A percentile compares a stretch with the other conserved stretches of the same genome.
phyloP scores from a whole-genome alignment of 2,888 invertebrate species.

The Chymomyza amoena region DNA sequence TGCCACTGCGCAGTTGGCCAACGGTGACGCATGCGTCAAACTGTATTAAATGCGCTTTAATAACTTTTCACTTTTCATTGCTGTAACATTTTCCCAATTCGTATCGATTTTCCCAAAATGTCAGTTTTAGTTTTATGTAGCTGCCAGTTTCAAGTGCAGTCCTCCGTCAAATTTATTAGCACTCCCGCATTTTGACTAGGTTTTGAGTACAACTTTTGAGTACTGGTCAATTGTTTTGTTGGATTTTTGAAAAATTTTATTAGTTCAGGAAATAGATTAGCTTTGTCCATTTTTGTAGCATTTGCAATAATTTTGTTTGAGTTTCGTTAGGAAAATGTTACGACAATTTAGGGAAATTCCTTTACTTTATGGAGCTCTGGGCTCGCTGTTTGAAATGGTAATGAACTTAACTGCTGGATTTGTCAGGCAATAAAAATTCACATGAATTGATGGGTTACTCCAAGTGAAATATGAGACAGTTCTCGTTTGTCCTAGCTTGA shows the following conservation, averaged over 20 bases:
- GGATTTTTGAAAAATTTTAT: background rate
- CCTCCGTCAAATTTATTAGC: background rate
- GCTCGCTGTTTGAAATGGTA: too few species aligned
- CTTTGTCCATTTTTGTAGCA: slow-evolving; percentile 46
- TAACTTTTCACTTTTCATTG: slow-evolving; percentile 63
- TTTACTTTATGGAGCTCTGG: slow-evolving; percentile 27
- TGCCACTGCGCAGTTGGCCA: slow-evolving; percentile 58
- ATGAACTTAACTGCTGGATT: slow-evolving; percentile 27
- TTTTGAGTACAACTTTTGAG: slow-evolving; percentile 11
- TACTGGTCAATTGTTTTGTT: slow-evolving; percentile 11
- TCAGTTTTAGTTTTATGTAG: background rate
- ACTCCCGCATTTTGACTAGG: slow-evolving; percentile 42
- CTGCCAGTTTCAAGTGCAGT: background rate
- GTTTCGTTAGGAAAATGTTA: slow-evolving; percentile 9
- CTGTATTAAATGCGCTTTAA: slow-evolving; percentile 58
- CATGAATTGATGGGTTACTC: slow-evolving; percentile 19
- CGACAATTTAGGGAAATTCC: slow-evolving; percentile 11
- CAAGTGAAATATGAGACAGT: background rate
- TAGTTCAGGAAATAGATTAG: slow-evolving; percentile 1
- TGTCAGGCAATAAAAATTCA: slow-evolving; percentile 48
- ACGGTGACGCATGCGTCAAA: slow-evolving; percentile 56
- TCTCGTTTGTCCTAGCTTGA: too few species aligned
- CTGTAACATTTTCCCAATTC: slow-evolving; percentile 32
- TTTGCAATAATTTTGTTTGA: slow-evolving; percentile 54
- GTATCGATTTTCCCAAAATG: slow-evolving; percentile 20